Evolutionary conservation across 2,797 vertebrate genomes (phyloP).

Genomic region (Antennarius maculatus): DNA sequence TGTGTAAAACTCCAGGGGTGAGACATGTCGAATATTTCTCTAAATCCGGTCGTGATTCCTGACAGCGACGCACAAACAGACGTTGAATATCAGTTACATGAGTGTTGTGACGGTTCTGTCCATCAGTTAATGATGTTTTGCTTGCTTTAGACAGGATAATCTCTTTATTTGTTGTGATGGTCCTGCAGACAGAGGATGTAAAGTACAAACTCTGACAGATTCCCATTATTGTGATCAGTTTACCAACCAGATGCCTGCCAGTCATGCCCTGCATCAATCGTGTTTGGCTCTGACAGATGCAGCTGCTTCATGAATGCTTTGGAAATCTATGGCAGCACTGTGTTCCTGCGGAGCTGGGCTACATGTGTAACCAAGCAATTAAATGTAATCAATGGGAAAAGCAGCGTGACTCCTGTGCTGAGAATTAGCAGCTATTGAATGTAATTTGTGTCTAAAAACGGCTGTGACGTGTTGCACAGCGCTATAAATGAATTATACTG

Average conservation of each 20-base stretch:
- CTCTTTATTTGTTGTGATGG: constrained; percentile 4
- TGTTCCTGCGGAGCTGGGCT: too few species aligned
- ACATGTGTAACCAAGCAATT: too few species aligned
- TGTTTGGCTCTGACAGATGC: background rate
- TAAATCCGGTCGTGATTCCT: background rate
- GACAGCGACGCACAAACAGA: background rate
- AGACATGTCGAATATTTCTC: constrained; percentile 13
- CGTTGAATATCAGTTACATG: background rate
- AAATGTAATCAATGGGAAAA: too few species aligned
- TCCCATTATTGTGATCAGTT: constrained; percentile 23
- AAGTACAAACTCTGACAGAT: constrained; percentile 12
- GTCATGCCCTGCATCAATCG: constrained; percentile 7
- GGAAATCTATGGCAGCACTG: too few species aligned
- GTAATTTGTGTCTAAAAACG: too few species aligned
- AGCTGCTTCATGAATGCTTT: background rate
- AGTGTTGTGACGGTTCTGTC: background rate
- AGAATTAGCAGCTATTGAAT: too few species aligned
- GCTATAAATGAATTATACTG: too few species aligned
- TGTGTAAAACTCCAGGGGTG: constrained; percentile 74
- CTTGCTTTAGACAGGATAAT: background rate
- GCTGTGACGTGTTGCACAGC: too few species aligned
- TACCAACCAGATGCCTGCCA: constrained; percentile 5
- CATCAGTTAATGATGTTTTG: background rate
- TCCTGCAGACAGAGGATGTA: constrained; percentile 4
- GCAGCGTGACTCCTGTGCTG: too few species aligned